These are phyloP conservation scores for Heterocephalus glaber DNA, from an alignment of 2,113 vertebrate species.

Conservation along the genomic window DNA sequence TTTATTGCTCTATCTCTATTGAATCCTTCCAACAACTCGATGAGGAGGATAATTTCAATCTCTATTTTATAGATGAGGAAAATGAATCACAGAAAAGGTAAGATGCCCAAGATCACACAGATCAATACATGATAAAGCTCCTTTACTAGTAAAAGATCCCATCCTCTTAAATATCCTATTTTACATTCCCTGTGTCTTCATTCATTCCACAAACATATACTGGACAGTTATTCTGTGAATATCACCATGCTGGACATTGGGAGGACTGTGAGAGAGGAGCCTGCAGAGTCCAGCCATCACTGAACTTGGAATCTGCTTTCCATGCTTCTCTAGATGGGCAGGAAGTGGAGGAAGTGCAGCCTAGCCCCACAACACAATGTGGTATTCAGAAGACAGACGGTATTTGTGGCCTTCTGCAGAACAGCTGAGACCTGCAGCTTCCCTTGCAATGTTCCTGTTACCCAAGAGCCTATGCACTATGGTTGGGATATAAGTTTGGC, in stretches of 20 bases:
- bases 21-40: background rate
- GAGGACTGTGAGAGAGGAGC: fast-evolving
- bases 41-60: background rate
- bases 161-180: background rate
- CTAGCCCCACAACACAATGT: fast-evolving
- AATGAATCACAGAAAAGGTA: background rate
- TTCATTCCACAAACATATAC: background rate
- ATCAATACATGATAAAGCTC: background rate
- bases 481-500: background rate
- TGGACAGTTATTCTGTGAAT: background rate
- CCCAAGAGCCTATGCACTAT: background rate
- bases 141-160: background rate
- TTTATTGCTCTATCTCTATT: background rate
- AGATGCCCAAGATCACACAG: background rate
- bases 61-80: background rate
- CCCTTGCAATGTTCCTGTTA: background rate
- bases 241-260: background rate
- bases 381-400: background rate
- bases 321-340: background rate
- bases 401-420: background rate
- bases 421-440: background rate
- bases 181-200: background rate
- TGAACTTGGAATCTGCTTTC: background rate
- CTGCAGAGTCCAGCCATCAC: background rate
- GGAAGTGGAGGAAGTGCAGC: background rate